phyloP scores from a whole-genome alignment of 2,888 invertebrate genomes.

The Perdita meconis region DNA sequence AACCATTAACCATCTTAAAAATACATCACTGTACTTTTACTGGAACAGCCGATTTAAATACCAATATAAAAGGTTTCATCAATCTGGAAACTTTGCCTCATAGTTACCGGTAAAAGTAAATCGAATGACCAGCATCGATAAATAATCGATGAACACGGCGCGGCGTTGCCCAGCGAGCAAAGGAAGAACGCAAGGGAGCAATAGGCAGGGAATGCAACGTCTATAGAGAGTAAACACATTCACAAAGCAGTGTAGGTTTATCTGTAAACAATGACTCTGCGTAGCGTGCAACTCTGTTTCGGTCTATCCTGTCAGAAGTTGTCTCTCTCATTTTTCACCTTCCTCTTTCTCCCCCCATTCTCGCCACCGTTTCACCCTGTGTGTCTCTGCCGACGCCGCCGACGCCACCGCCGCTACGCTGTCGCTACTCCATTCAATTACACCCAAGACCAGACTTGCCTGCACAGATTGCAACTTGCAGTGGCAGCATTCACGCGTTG shows the following conservation, averaged over 20 bases:
- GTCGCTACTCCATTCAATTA: constrained; percentile 79
- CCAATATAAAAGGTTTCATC: too few species aligned
- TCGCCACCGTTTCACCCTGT: neutral
- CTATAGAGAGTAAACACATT: constrained; percentile 55
- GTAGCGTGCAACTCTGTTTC: constrained; percentile 65
- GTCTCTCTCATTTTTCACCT: constrained; percentile 60
- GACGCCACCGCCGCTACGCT: constrained; percentile 18
- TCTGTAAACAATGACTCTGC: constrained; percentile 74
- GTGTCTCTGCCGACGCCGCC: constrained; percentile 23
- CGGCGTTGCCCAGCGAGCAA: neutral
- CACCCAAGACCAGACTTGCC: constrained; percentile 70
- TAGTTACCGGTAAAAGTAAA: too few species aligned
- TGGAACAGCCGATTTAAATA: neutral
- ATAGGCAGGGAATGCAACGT: constrained; percentile 16
- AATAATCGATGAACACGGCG: too few species aligned
- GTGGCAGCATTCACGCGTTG: constrained; percentile 45
- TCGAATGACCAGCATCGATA: too few species aligned
- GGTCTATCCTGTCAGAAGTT: constrained; percentile 70
- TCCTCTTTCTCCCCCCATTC: constrained; percentile 8
- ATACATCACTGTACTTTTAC: too few species aligned
- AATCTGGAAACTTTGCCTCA: too few species aligned
- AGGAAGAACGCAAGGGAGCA: neutral
- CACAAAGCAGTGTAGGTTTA: constrained; percentile 71
- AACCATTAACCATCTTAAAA: too few species aligned
- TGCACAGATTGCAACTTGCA: constrained; percentile 55